Conservation (phyloP, 2,888 invertebrate species). For the Eutolmus rufibarbis region DNA sequence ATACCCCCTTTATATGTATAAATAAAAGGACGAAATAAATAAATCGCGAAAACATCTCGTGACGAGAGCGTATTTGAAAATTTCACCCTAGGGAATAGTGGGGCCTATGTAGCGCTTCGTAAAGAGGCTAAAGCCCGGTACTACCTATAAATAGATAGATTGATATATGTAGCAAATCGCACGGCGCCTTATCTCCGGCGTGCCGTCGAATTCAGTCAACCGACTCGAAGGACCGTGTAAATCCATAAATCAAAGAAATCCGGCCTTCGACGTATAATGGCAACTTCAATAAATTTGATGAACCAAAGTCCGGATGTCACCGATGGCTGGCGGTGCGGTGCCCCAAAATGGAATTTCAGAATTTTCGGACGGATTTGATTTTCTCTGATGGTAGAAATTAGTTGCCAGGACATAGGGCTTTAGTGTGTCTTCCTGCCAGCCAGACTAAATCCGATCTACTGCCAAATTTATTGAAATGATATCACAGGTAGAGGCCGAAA, state of each 20-base stretch:
- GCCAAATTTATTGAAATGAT: conserved; percentile 10
- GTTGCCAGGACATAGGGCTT: neutral
- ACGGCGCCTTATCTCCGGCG: neutral
- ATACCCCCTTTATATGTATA: neutral
- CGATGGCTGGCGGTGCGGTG: neutral
- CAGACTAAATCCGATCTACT: neutral
- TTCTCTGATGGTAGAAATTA: neutral
- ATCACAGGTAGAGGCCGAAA: neutral
- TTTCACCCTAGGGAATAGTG: neutral
- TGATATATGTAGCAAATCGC: neutral
- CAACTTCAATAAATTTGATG: conserved; percentile 2
- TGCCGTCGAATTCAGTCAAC: neutral
- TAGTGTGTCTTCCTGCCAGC: neutral
- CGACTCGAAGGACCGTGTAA: neutral
- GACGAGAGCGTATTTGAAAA: neutral
- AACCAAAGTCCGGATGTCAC: neutral
- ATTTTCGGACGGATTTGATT: neutral
- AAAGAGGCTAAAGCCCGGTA: neutral
- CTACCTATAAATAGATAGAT: neutral
- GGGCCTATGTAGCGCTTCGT: neutral
- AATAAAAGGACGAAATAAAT: neutral
- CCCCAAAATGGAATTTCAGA: neutral
- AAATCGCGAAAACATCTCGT: neutral
- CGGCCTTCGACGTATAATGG: neutral
- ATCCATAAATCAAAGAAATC: neutral